Evolutionary conservation across 2,113 vertebrate genomes (phyloP).

Genomic region (Typhlomys cinereus): DNA sequence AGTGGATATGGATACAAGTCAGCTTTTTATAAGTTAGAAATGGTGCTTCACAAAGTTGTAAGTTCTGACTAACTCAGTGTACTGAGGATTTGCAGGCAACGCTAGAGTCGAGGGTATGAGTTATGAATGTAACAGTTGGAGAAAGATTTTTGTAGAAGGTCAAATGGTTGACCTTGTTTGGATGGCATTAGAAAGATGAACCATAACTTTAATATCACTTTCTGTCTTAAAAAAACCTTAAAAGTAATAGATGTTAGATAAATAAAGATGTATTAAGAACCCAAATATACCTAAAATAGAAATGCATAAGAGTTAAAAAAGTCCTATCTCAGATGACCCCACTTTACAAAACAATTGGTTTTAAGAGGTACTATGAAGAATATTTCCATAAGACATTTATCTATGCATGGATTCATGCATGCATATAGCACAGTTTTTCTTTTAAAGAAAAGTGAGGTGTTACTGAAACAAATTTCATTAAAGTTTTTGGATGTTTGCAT

Average conservation of each 20-base stretch:
- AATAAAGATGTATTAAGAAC: slow-evolving; percentile 17
- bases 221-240: background rate
- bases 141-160: background rate
- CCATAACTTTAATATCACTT: slow-evolving; percentile 4
- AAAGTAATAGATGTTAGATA: background rate
- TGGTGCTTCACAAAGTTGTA: background rate
- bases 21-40: slow-evolving; percentile 29
- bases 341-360: slow-evolving; percentile 38
- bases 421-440: background rate
- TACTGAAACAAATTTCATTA: slow-evolving; percentile 27
- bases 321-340: background rate
- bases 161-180: background rate
- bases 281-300: background rate
- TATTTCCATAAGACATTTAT: background rate
- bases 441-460: slow-evolving; percentile 22
- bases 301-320: background rate
- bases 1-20: too few relatives aligned
- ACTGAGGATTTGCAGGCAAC: background rate
- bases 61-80: background rate
- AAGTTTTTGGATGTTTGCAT: background rate
- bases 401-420: background rate
- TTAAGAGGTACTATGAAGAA: background rate
- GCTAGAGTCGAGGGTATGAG: background rate
- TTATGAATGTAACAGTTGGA: background rate
- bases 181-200: background rate